Evolutionary conservation across 2,888 invertebrate species (phyloP).

Genomic region (Hyles lineata): DNA sequence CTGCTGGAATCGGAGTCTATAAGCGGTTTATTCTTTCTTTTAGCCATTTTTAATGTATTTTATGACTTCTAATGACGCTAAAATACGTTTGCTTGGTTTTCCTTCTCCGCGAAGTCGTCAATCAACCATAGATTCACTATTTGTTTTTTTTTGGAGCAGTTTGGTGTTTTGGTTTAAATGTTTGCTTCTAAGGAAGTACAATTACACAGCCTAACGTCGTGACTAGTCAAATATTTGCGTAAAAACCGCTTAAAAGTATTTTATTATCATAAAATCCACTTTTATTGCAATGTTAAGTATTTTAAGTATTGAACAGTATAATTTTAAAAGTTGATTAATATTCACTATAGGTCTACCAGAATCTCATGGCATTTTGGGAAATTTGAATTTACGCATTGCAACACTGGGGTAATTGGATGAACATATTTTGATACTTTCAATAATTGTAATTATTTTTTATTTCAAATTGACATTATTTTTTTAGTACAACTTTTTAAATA

Average conservation of each 20-base stretch:
- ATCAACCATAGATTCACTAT: conserved; percentile 47
- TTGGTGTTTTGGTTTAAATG: conserved; percentile 1
- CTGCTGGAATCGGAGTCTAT: conserved; percentile 94
- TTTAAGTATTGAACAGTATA: too few relatives aligned
- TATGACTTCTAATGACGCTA: conserved; percentile 48
- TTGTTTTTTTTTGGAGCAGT: conserved; percentile 18
- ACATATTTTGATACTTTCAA: too few relatives aligned
- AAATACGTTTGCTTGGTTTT: conserved; percentile 54
- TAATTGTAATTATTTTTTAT: too few relatives aligned
- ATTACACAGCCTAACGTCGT: background rate
- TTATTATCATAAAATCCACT: background rate
- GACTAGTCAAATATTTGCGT: background rate
- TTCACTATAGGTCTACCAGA: too few relatives aligned
- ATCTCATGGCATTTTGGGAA: too few relatives aligned
- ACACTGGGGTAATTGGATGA: too few relatives aligned
- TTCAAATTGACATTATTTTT: too few relatives aligned
- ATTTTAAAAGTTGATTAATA: too few relatives aligned
- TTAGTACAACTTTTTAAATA: too few relatives aligned
- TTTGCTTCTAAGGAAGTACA: background rate
- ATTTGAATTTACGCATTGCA: too few relatives aligned
- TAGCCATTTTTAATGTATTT: conserved; percentile 87
- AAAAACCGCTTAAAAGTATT: background rate
- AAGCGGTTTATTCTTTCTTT: conserved; percentile 92
- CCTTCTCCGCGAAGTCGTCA: conserved; percentile 52
- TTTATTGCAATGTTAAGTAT: background rate